phyloP scores from a whole-genome alignment of 1,140 invertebrate species.

The Cyphomyrmex costatus region DNA sequence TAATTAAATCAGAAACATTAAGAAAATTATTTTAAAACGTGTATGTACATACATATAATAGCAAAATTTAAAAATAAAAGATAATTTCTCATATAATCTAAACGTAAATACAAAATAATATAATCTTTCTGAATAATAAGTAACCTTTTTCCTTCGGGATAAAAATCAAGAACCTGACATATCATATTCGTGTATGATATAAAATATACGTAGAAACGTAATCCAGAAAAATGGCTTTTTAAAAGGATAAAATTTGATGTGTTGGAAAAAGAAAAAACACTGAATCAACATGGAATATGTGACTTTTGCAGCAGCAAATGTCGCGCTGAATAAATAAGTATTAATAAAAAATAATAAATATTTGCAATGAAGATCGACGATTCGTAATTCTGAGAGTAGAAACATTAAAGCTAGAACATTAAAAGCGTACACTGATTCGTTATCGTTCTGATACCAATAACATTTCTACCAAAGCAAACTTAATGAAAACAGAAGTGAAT shows the following conservation, averaged over 20 bases:
- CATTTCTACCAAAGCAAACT: not conserved
- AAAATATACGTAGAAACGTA: not conserved
- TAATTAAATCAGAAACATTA: constrained; percentile 1
- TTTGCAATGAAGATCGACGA: not conserved
- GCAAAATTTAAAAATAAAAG: not conserved
- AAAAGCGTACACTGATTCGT: not conserved
- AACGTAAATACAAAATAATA: not conserved
- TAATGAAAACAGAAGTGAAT: constrained; percentile 22
- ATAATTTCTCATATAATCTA: not conserved
- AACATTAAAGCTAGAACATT: not conserved
- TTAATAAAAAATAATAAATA: not conserved
- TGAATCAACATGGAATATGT: not conserved
- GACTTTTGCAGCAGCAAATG: not conserved
- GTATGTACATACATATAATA: not conserved
- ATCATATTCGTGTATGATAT: not conserved
- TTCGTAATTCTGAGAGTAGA: not conserved
- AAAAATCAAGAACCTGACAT: not conserved
- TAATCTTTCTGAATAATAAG: constrained; percentile 22
- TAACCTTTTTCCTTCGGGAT: not conserved
- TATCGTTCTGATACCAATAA: not conserved
- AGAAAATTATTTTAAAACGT: not conserved
- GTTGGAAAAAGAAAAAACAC: constrained; percentile 5
- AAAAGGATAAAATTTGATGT: not conserved
- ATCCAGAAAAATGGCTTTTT: constrained; percentile 2
- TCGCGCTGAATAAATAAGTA: not conserved